Conservation (phyloP, 2,888 invertebrate species). For the Teinopalpus imperialis region DNA sequence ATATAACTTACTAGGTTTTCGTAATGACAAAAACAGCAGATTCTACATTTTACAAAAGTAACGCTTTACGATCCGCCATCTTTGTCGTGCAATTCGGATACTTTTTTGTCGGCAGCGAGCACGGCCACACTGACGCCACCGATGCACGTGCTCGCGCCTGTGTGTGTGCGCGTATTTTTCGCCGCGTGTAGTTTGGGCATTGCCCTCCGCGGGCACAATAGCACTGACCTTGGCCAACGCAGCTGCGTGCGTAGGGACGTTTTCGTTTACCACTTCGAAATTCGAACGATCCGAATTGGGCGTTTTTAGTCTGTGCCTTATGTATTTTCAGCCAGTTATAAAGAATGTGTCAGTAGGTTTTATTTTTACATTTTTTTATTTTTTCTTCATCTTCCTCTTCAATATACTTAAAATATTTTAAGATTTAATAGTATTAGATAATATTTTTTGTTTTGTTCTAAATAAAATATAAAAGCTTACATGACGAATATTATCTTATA, state of each 20-base stretch:
- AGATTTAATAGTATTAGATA: too few species aligned
- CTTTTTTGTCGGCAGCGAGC: conserved; percentile 53
- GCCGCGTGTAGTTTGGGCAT: conserved; percentile 69
- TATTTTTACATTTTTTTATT: neutral
- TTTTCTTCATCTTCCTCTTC: too few species aligned
- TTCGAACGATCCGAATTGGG: conserved; percentile 27
- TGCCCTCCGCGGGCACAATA: conserved; percentile 65
- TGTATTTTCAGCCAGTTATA: conserved; percentile 2
- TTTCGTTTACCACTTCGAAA: conserved; percentile 39
- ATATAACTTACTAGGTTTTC: too few species aligned
- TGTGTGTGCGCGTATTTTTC: conserved; percentile 58
- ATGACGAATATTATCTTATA: too few species aligned
- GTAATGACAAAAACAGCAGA: too few species aligned
- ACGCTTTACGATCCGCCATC: too few species aligned
- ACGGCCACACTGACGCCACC: conserved; percentile 18
- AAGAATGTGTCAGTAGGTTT: neutral
- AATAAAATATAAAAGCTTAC: too few species aligned
- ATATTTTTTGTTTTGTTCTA: too few species aligned
- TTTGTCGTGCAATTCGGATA: conserved; percentile 66
- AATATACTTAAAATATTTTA: too few species aligned
- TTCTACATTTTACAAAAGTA: too few species aligned
- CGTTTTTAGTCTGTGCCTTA: conserved; percentile 6
- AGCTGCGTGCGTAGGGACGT: conserved; percentile 60
- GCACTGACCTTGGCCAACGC: conserved; percentile 75
- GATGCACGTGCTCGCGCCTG: conserved; percentile 30